These are phyloP conservation scores for Chrysopa pallens DNA, from an alignment of 1,140 invertebrate genomes.

Conservation along the genomic window DNA sequence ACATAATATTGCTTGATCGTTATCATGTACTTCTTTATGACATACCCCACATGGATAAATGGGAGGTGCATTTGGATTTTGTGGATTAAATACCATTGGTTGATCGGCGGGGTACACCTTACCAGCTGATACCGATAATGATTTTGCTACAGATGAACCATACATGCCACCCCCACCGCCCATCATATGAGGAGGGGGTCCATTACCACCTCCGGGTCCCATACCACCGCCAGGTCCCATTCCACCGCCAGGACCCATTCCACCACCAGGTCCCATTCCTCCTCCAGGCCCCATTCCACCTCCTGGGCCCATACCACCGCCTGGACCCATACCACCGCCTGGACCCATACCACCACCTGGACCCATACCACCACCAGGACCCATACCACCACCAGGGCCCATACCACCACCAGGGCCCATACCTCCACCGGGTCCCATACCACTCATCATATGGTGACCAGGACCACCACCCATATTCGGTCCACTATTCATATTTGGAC, in stretches of 20 bases:
- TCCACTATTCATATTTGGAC: slow-evolving; percentile 10
- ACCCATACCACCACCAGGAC: slow-evolving; percentile 25
- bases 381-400: neutral
- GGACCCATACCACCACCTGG: slow-evolving; percentile 29
- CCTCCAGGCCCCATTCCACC: slow-evolving; percentile 6
- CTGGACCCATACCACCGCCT: slow-evolving; percentile 20
- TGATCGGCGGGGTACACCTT: slow-evolving; percentile 91
- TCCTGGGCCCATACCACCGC: slow-evolving; percentile 1
- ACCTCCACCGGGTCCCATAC: neutral
- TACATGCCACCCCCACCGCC: slow-evolving; percentile 43
- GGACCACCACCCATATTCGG: slow-evolving; percentile 1
- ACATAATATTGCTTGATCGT: slow-evolving; percentile 94
- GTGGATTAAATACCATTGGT: slow-evolving; percentile 95
- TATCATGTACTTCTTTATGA: slow-evolving; percentile 97
- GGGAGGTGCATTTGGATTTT: slow-evolving; percentile 94
- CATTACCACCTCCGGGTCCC: slow-evolving; percentile 23
- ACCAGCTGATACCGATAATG: slow-evolving; percentile 76
- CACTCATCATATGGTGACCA: neutral
- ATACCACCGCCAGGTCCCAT: slow-evolving; percentile 20
- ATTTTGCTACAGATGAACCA: slow-evolving; percentile 24
- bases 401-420: neutral
- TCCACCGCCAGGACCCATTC: slow-evolving; percentile 16
- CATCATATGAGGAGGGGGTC: slow-evolving; percentile 24
- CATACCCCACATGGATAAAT: slow-evolving; percentile 94
- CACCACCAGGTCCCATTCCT: slow-evolving; percentile 27